These are phyloP conservation scores for Phallusia fumigata DNA, from an alignment of 23 tunicate species.

Conservation along the genomic window DNA sequence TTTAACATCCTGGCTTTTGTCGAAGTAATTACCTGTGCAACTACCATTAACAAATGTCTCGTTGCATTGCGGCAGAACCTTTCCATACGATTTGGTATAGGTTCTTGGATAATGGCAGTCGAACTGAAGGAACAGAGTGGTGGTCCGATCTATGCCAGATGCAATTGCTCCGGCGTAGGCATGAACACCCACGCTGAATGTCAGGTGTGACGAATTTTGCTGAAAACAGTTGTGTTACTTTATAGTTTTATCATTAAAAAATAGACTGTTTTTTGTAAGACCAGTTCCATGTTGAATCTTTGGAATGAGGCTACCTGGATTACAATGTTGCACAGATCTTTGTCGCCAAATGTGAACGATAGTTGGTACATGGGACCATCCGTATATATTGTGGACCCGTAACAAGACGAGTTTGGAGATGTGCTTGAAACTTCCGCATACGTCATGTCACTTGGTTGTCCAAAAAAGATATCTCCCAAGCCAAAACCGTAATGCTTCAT, in stretches of 20 bases:
- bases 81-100: conserved; percentile 8
- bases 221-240: not conserved
- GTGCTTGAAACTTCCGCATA: not conserved
- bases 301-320: not conserved
- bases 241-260: too few species aligned
- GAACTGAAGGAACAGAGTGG: not conserved
- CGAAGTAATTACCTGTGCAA: conserved; percentile 10
- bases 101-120: conserved; percentile 18
- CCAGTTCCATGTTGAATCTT: too few species aligned
- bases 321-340: not conserved
- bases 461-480: conserved; percentile 15
- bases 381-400: not conserved
- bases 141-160: conserved; percentile 16
- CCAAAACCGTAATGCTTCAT: conserved; percentile 11
- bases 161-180: conserved; percentile 4
- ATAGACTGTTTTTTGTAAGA: not conserved
- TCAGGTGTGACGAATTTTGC: conserved; percentile 16
- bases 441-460: conserved; percentile 10
- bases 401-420: not conserved
- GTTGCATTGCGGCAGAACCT: not conserved
- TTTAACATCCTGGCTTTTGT: not conserved
- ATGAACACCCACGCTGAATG: conserved; percentile 2
- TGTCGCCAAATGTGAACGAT: not conserved
- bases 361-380: conserved; percentile 11
- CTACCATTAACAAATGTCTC: conserved; percentile 18